Percentiles rank a stretch among this genome's conserved stretches.
Conservation (phyloP, 1,140 invertebrate species). For the Pinna nobilis region DNA sequence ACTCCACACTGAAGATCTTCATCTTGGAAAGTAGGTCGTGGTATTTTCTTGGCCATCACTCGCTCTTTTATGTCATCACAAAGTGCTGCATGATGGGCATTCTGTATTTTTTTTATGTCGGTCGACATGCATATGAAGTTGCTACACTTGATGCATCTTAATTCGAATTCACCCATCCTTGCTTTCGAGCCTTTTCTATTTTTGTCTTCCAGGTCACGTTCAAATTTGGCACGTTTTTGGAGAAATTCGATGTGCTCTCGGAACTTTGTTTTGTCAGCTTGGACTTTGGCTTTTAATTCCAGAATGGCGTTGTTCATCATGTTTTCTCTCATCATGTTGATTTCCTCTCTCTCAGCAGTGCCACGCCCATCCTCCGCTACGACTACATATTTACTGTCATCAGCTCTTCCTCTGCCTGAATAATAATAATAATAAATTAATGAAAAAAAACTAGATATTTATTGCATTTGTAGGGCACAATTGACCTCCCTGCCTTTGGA, state of each 20-base stretch:
- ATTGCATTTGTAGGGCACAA: no score
- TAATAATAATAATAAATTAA: no score
- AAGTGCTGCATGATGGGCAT: conserved; percentile 56
- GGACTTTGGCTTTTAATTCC: conserved; percentile 30
- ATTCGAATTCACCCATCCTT: conserved; percentile 42
- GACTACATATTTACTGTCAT: conserved; percentile 54
- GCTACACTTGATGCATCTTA: conserved; percentile 59
- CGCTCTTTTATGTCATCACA: conserved; percentile 43
- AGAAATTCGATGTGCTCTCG: conserved; percentile 21
- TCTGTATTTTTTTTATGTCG: conserved; percentile 56
- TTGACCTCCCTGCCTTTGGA: no score
- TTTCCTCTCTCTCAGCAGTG: conserved; percentile 57
- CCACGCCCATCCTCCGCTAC: conserved; percentile 47
- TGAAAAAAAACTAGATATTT: no score
- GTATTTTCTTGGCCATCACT: neutral
- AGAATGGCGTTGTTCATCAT: conserved; percentile 62
- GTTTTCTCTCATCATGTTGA: conserved; percentile 59
- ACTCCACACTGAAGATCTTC: conserved; percentile 38
- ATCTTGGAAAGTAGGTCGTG: conserved; percentile 20
- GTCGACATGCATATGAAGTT: conserved; percentile 50
- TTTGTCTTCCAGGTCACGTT: conserved; percentile 34
- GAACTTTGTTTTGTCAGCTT: conserved; percentile 19
- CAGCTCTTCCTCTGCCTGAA: conserved; percentile 61
- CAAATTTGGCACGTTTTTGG: conserved; percentile 50
- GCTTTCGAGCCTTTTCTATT: conserved; percentile 21